Percentiles rank a stretch among this genome's conserved stretches.
Evolutionary conservation across 2,113 vertebrate species (phyloP).

Genomic region (Dromiciops gliroides): DNA sequence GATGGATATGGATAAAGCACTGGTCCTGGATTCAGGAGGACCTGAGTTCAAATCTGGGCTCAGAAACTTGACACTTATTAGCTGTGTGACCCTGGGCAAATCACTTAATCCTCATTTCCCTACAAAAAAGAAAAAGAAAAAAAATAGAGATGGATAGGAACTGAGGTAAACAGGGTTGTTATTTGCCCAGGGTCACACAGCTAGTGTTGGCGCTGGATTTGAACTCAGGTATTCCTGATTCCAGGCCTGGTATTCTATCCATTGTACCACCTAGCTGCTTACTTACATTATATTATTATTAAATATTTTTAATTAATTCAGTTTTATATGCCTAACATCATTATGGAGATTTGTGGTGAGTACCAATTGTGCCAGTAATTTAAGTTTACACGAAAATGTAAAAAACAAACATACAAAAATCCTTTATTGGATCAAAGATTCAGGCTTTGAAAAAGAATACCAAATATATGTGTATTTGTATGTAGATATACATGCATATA

Average conservation of each 20-base stretch:
- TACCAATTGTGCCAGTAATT: not conserved
- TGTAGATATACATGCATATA: not conserved
- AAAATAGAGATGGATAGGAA: too few species aligned
- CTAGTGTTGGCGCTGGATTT: not conserved
- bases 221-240: not conserved
- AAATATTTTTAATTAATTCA: not conserved
- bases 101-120: too few species aligned
- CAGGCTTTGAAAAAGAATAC: not conserved
- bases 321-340: not conserved
- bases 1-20: too few species aligned
- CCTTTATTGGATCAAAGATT: not conserved
- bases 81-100: too few species aligned
- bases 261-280: not conserved
- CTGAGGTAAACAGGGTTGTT: not conserved
- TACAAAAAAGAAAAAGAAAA: too few species aligned
- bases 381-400: not conserved
- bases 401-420: not conserved
- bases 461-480: not conserved
- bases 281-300: not conserved
- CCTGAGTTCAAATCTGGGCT: too few species aligned
- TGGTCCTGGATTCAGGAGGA: too few species aligned
- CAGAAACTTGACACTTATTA: too few species aligned
- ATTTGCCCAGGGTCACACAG: not conserved
- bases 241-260: not conserved
- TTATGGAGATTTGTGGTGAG: not conserved